These are phyloP conservation scores for Morbakka virulenta DNA, from an alignment of 30 jellyfish, hydroid and myxozoan genomes.

Conservation along the genomic window DNA sequence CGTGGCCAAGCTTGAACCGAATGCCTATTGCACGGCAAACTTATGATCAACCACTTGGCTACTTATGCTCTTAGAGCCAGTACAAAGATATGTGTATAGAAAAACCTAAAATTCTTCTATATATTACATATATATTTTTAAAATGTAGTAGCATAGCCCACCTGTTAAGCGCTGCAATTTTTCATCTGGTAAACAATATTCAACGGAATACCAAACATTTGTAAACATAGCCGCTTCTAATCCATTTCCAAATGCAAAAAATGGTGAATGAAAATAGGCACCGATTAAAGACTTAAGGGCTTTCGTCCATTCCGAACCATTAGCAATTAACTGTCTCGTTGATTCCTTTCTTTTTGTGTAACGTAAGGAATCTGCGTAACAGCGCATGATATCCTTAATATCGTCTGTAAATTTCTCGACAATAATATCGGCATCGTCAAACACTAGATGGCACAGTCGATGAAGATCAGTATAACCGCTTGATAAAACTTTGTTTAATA, in stretches of 20 bases:
- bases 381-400: conserved; percentile 48
- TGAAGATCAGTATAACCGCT: conserved; percentile 67
- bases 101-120: too few species aligned
- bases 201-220: conserved; percentile 62
- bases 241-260: conserved; percentile 42
- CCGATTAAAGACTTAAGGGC: conserved; percentile 54
- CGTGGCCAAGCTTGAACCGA: too few species aligned
- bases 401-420: conserved; percentile 80
- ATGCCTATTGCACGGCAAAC: too few species aligned
- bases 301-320: conserved; percentile 76
- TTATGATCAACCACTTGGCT: too few species aligned
- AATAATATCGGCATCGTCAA: conserved; percentile 66
- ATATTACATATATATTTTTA: too few species aligned
- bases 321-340: conserved; percentile 66
- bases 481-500: conserved; percentile 39
- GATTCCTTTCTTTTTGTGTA: conserved; percentile 26
- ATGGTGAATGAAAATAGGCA: conserved; percentile 63
- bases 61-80: too few species aligned
- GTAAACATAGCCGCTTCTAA: conserved; percentile 81
- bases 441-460: conserved; percentile 71
- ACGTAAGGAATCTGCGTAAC: conserved; percentile 34
- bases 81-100: too few species aligned
- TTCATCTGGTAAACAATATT: conserved; percentile 49
- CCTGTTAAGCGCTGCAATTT: conserved; percentile 65
- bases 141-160: too few species aligned